Evolutionary conservation across 2,113 vertebrate genomes (phyloP), one percentile per base, ranked within the genome.

Genomic region (Eleginops maclovinus): DNA sequence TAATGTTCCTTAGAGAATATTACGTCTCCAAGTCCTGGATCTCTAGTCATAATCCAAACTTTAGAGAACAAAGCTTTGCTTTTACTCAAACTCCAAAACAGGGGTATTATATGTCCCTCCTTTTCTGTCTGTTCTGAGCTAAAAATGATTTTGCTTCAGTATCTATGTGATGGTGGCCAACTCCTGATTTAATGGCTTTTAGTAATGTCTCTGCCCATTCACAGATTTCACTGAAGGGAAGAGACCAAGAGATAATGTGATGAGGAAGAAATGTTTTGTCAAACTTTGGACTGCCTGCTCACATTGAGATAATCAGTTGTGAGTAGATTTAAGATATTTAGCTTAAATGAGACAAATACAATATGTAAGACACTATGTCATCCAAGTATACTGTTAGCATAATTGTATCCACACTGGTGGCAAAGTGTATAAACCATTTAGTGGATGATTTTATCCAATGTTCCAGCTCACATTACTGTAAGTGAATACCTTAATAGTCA

Each of bases 51-150:
- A 79, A 86, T 91, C 77, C 85, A 87, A 91, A 89, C 79, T 81
- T 16, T 90, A 53, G 60, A 87, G 87, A 90, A 92, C 91, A 90
- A 91, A 91, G 89, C 82, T 21, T 54, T 51, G 72, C 79, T 68
- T 90, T 88, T 4, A 85, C 93, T 79, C 83, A 96, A 94, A 94
- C 60, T 90, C 88, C 58, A 87, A 86, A 89, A 77, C 64, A 80
- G 70, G 55, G 66, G 66, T 78, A 89, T 89, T 81, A 84, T 71
- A 64, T 83, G 61, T 75, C 53, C 43, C 65, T 84, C 66, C 63
- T 81, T 51, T 31, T 67, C 54, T 26, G 22, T 77, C 69, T 84
- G 59, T 61, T 79, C 80, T 63, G 59, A 84, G 85, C 73, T 82
- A 75, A 85, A 92, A 87, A 80, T 75, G 59, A 40, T n/a, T 75